Conservation (phyloP, 1,140 invertebrate species). For the Hyles vespertilio region DNA sequence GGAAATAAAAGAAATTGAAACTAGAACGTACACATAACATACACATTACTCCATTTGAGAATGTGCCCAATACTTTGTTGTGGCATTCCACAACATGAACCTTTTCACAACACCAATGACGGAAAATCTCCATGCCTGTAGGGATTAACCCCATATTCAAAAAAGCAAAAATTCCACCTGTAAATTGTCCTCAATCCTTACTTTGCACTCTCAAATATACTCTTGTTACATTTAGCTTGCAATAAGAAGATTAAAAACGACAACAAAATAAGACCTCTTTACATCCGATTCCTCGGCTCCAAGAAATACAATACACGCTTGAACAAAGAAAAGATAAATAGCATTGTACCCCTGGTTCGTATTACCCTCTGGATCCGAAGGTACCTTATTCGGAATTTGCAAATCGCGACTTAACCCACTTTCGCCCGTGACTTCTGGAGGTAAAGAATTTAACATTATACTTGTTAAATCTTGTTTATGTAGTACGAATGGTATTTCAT, state of each 20-base stretch:
- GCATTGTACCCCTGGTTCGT: conserved; percentile 7
- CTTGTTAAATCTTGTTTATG: conserved; percentile 7
- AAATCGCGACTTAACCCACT: conserved; percentile 12
- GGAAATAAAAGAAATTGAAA: too few relatives aligned
- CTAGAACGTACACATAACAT: too few relatives aligned
- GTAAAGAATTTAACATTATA: conserved; percentile 7
- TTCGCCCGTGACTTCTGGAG: neutral
- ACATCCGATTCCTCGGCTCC: conserved; percentile 4
- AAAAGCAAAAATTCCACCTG: too few relatives aligned
- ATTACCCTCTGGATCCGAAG: conserved; percentile 4
- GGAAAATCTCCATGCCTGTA: too few relatives aligned
- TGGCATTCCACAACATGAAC: too few relatives aligned
- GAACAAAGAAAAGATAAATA: conserved; percentile 11
- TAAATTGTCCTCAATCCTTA: too few relatives aligned
- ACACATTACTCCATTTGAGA: too few relatives aligned
- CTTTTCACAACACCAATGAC: too few relatives aligned
- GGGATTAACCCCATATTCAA: too few relatives aligned
- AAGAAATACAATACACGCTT: conserved; percentile 8
- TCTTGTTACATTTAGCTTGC: neutral
- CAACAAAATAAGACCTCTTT: conserved; percentile 5
- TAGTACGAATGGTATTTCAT: neutral
- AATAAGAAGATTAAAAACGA: conserved; percentile 8
- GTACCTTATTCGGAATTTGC: conserved; percentile 9
- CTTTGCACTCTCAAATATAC: too few relatives aligned
- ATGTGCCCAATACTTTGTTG: too few relatives aligned